These are phyloP conservation scores for Lucifuga dentata DNA, from an alignment of 2,113 vertebrate genomes.

Conservation along the genomic window DNA sequence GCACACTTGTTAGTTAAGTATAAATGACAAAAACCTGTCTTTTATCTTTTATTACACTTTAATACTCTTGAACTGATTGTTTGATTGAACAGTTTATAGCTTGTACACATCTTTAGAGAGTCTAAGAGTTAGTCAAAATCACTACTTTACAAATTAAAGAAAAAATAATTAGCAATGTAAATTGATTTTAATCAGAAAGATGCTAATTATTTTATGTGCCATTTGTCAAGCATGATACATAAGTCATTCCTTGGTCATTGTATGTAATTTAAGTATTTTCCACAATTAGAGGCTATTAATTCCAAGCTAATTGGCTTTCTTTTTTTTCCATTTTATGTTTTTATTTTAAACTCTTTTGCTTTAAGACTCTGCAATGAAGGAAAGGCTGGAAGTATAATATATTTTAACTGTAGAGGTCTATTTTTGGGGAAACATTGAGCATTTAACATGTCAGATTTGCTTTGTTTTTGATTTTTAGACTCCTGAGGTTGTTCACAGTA, in stretches of 20 bases:
- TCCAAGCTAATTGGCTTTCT: conserved; percentile 10
- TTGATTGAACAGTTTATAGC: too few species aligned
- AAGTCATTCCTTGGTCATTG: conserved; percentile 15
- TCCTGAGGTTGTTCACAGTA: conserved; percentile 16
- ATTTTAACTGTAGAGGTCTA: background rate
- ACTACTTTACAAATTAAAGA: conserved; percentile 2
- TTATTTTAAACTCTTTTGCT: background rate
- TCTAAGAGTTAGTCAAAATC: too few species aligned
- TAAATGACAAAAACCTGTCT: too few species aligned
- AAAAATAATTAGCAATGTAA: conserved; percentile 1
- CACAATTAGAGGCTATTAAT: conserved; percentile 10
- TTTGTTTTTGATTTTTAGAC: conserved; percentile 46
- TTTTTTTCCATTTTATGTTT: background rate
- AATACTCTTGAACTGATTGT: too few species aligned
- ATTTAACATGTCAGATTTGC: background rate
- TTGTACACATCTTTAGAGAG: too few species aligned
- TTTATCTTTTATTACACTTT: too few species aligned
- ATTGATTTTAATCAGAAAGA: conserved; percentile 25
- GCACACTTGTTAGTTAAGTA: too few species aligned
- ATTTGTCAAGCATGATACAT: conserved; percentile 12
- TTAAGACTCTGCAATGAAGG: background rate
- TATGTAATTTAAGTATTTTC: conserved; percentile 14
- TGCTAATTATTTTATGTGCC: conserved; percentile 1
- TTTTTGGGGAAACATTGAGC: background rate
- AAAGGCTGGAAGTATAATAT: background rate